phyloP scores from a whole-genome alignment of 2,113 vertebrate genomes.

The Heterochromis multidens region DNA sequence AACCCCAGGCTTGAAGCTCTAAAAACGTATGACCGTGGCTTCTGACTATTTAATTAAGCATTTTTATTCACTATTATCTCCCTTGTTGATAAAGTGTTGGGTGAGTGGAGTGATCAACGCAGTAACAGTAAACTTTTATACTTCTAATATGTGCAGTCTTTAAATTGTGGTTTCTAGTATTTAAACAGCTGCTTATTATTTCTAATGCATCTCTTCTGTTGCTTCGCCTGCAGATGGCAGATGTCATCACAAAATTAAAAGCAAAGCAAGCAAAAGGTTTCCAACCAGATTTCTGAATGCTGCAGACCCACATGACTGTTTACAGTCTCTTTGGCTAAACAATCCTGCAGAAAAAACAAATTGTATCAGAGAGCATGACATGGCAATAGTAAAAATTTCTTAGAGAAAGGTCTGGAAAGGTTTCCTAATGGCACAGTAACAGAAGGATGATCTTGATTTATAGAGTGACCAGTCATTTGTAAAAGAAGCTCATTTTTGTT shows the following conservation, averaged over 20 bases:
- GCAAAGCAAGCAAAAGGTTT: not conserved
- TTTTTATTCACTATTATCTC: not conserved
- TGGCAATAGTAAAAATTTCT: not conserved
- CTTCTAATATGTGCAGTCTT: not conserved
- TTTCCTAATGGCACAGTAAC: not conserved
- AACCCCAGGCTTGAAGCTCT: not conserved
- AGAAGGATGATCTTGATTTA: not conserved
- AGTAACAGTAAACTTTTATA: not conserved
- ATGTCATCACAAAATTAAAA: not conserved
- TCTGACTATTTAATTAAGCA: not conserved
- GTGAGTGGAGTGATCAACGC: not conserved
- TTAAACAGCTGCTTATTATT: not conserved
- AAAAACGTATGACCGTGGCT: not conserved
- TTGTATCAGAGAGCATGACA: not conserved
- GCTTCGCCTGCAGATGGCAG: not conserved
- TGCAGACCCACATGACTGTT: not conserved
- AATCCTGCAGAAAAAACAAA: not conserved
- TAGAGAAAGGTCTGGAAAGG: not conserved
- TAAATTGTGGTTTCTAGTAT: not conserved
- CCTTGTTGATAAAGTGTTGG: not conserved
- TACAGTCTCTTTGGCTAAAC: not conserved
- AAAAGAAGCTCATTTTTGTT: too few species aligned
- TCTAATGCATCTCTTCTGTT: not conserved
- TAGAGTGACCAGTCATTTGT: too few species aligned
- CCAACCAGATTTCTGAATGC: too few species aligned